phyloP scores from a whole-genome alignment of 30 jellyfish, hydroid and myxozoan genomes.

The Pelagia noctiluca region DNA sequence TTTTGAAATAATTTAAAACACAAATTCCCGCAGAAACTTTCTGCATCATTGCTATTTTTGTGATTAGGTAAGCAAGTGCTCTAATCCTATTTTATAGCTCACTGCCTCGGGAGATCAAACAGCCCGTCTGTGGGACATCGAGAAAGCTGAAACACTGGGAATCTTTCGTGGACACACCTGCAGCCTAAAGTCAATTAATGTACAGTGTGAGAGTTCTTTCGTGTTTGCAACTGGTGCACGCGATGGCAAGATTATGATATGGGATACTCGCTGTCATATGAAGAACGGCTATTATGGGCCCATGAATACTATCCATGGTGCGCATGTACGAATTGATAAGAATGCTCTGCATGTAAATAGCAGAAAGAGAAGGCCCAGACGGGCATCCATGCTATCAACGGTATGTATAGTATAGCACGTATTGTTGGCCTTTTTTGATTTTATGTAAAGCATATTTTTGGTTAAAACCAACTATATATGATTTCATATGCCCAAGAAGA shows the following conservation, averaged over 20 bases:
- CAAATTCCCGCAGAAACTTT: no score
- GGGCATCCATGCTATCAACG: slow-evolving; percentile 67
- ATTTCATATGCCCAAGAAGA: no score
- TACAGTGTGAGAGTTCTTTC: slow-evolving; percentile 67
- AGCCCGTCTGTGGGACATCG: slow-evolving; percentile 96
- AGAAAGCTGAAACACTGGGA: slow-evolving; percentile 91
- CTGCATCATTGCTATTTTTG: no score
- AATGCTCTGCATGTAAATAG: slow-evolving; percentile 56
- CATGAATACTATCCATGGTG: slow-evolving; percentile 77
- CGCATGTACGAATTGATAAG: slow-evolving; percentile 72
- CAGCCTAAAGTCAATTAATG: slow-evolving; percentile 88
- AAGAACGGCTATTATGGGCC: slow-evolving; percentile 93
- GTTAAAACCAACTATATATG: no score
- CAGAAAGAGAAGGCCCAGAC: slow-evolving; percentile 68
- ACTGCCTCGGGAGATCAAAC: slow-evolving; percentile 99
- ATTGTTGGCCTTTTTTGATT: background rate
- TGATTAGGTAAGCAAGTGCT: no score
- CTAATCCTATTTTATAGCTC: slow-evolving; percentile 44
- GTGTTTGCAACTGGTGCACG: slow-evolving; percentile 99
- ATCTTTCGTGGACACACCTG: slow-evolving; percentile 97
- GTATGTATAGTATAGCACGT: slow-evolving; percentile 22
- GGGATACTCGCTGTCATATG: slow-evolving; percentile 98
- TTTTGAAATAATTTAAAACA: no score
- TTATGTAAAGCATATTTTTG: background rate
- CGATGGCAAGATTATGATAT: slow-evolving; percentile 95